Base-by-base conservation (phyloP, 2,113 vertebrate species). In the Phyllostomus discolor region DNA sequence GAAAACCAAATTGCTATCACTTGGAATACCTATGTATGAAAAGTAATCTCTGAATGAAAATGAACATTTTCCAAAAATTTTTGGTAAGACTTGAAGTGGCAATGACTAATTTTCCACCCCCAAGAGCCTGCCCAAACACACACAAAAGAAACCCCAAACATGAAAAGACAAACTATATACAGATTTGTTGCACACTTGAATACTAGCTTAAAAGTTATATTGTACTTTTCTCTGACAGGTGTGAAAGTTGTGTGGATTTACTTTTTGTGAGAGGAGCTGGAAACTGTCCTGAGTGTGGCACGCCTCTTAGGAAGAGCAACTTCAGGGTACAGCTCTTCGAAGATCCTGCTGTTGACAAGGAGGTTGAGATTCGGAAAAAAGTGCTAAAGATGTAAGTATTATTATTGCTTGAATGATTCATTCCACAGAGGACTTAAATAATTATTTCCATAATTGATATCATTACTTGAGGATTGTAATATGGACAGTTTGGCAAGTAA, bases 341-440 rank as follows among this genome's bases (percentile, higher is more conserved):
- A 96, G 99, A 99, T 97, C 99, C 99, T 14, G 98, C 99, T 33
- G 98, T 99, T 0, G 99, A 99, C 98, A 99, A 99, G 97, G 99
- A 99, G 97, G 99, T 99, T 98, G 99, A 99, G 98, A 99, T 99
- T 97, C 99, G 99, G 72, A 99, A 99, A 98, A 99, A 99, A 98
- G 99, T 99, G 91, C 98, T 99, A 90, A 99, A 99, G 99, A 99
- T 99, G 99, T 99, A 98, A 99, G 99, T 99, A 78, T 70, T 43
- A 8, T 38, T 43, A 9, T 41, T 72, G 4, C 75, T 83, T 91
- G 20, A 90, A 86, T 92, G 33, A 82, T 75, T 78, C 75, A 91
- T 28, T 57, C 33, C 75, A 48, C 66, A 79, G 82, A 85, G 10
- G 46, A 87, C 52, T 80, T 95, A 38, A 73, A 41, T 6, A 91